Evolutionary conservation across 2,113 vertebrate species (phyloP).

Genomic region (Ptyas mucosa): DNA sequence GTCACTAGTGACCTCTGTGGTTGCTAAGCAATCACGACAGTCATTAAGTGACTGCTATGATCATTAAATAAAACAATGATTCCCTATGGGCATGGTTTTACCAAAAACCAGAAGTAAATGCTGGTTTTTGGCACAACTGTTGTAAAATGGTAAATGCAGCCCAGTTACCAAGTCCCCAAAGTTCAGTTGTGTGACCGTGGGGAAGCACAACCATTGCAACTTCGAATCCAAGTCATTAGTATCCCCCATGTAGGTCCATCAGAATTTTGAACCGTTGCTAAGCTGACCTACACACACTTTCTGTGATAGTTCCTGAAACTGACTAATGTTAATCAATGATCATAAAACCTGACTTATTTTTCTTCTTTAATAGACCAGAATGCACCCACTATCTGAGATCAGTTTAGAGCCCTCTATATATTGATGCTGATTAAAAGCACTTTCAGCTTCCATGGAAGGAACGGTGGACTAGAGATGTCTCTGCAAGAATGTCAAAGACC

Average conservation of each 20-base stretch:
- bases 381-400: background rate
- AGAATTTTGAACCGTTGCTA: background rate
- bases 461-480: background rate
- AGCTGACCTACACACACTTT: background rate
- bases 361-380: background rate
- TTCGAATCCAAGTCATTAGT: background rate
- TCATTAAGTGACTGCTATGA: background rate
- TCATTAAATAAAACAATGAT: background rate
- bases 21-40: background rate
- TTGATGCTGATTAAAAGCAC: background rate
- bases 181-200: background rate
- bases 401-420: background rate
- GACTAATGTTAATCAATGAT: background rate
- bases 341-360: background rate
- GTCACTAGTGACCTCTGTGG: background rate
- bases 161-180: background rate
- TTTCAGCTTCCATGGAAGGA: background rate
- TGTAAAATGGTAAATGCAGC: too few species aligned
- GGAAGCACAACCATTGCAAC: background rate
- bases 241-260: background rate
- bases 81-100: background rate
- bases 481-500: background rate
- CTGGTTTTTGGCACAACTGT: background rate
- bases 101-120: background rate
- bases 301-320: background rate